Evolutionary conservation across 2,888 invertebrate species (phyloP), one percentile per base, ranked within the genome.

Genomic region (Pammene fasciana): DNA sequence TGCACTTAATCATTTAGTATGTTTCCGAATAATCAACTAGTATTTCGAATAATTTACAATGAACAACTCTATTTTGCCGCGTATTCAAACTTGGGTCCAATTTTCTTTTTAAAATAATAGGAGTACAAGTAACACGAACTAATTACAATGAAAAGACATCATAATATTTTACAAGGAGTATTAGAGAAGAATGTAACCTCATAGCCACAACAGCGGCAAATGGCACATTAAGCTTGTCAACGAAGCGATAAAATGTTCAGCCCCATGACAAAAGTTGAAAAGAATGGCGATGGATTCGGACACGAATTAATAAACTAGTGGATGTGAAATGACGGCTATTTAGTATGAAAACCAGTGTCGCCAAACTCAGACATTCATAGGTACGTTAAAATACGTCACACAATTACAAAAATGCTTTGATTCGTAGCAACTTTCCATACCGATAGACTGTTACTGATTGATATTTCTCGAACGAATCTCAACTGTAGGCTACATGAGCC

Each of bases 171-270:
- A 52, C 41, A 11, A 61, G 38, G 50, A 38, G 41, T 62, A 52
- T 62, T 54, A 64, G 16, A 34, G n/a, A 54, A 55, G 10, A 54
- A 67, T 54, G 45, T 36, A 43, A 60, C 45, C 38, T 43, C 48
- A 68, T 56, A 56, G 38, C 43, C 56, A 57, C 56, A 43, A 45
- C 41, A 34, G 41, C 48, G 43, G 48, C 48, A 50, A 68, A 64
- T 57, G 50, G 62, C 50, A 50, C 50, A 50, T 64, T 57, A 57
- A 62, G 62, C 50, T 55, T 68, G 62, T 56, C 68, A 50, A 34
- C 62, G 43, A 62, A 34, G 62, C 55, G 48, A 64, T 64, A 50
- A 64, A 68, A 62, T 34, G 48, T 45, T 26, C 43, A 43, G 41
- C 16, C 54, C 41, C 60, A 55, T 55, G 60, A 54, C 60, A 60